A percentile compares a stretch with the other conserved stretches of the same genome.
These are phyloP conservation scores for Malthinus flaveolus DNA, from an alignment of 2,888 invertebrate species.

Conservation along the genomic window DNA sequence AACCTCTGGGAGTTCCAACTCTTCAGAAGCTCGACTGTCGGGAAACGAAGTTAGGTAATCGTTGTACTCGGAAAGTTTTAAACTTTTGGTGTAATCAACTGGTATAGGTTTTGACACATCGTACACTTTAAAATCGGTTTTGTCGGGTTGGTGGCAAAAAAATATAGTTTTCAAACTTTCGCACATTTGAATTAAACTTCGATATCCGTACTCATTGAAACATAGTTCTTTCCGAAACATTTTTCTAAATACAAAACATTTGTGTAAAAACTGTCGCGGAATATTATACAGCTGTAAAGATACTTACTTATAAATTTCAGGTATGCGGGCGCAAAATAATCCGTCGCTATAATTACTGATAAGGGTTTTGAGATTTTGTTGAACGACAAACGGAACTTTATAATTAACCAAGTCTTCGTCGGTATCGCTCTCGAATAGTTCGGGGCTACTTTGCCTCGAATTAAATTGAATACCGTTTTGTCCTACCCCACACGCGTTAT, in stretches of 20 bases:
- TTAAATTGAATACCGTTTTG: too few species aligned
- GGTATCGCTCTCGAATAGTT: too few species aligned
- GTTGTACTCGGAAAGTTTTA: constrained; percentile 7
- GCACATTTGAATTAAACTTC: constrained; percentile 46
- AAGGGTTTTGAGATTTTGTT: constrained; percentile 44
- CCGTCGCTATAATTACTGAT: constrained; percentile 53
- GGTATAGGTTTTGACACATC: constrained; percentile 43
- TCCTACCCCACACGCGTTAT: too few species aligned
- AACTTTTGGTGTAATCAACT: constrained; percentile 9
- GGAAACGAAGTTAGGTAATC: not conserved
- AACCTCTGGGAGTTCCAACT: not conserved
- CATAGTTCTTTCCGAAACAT: constrained; percentile 41
- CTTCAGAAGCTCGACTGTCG: not conserved
- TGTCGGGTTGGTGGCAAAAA: constrained; percentile 41
- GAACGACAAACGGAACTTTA: constrained; percentile 41
- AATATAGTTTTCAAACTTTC: constrained; percentile 44
- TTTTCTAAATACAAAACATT: constrained; percentile 34
- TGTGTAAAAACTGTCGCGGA: not conserved
- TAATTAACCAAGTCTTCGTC: constrained; percentile 4
- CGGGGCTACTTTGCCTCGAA: too few species aligned
- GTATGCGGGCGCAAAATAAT: constrained; percentile 56
- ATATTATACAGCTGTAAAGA: not conserved
- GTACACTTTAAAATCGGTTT: constrained; percentile 48
- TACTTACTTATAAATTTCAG: constrained; percentile 54
- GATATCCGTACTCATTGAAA: constrained; percentile 44